Conservation (phyloP, 1,140 invertebrate genomes). For the Leptopilina clavipes region DNA sequence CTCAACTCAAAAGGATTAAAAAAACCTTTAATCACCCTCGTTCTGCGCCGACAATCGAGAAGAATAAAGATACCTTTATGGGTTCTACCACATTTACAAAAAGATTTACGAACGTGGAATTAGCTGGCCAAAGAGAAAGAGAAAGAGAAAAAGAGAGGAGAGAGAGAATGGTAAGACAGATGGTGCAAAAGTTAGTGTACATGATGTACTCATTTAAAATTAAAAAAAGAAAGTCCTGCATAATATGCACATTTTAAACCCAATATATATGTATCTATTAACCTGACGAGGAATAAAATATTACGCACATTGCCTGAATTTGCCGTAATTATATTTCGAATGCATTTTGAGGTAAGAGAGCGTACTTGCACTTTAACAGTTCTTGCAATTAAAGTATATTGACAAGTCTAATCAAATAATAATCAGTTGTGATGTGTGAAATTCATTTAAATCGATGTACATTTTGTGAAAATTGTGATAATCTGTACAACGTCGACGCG, state of each 20-base stretch:
- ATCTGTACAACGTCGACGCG: conserved; percentile 31
- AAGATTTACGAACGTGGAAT: conserved; percentile 21
- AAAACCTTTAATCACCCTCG: conserved; percentile 3
- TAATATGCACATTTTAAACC: background rate
- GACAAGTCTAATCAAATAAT: background rate
- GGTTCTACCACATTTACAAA: conserved; percentile 16
- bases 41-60: conserved; percentile 25
- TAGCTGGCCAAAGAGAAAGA: conserved; percentile 14
- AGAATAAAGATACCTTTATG: conserved; percentile 22
- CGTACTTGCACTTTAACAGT: too few species aligned
- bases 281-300: background rate
- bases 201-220: background rate
- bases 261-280: background rate
- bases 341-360: too few species aligned
- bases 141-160: too few species aligned
- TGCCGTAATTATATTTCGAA: too few species aligned
- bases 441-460: conserved; percentile 38
- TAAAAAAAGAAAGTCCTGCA: background rate
- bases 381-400: background rate
- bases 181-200: background rate
- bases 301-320: too few species aligned
- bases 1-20: conserved; percentile 12
- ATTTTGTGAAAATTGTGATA: conserved; percentile 48
- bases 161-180: background rate
- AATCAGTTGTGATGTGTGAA: conserved; percentile 39